Conservation (phyloP, 2,113 vertebrate genomes). For the Phalacrocorax carbo region DNA sequence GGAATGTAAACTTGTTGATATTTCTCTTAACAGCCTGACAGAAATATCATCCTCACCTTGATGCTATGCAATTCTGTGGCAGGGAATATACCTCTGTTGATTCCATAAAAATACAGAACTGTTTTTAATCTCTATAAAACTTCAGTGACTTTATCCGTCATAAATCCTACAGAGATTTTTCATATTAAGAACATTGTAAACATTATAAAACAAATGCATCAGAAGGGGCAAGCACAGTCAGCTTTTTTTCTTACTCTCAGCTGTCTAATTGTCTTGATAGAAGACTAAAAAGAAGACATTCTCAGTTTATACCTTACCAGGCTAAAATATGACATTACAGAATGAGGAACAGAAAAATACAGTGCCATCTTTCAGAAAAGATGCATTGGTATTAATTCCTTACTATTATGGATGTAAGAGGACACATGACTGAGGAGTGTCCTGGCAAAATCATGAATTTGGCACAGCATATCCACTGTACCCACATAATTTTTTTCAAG, state of each 20-base stretch:
- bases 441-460: background rate
- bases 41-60: background rate
- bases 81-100: background rate
- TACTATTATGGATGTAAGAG: background rate
- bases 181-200: background rate
- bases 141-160: background rate
- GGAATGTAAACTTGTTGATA: background rate
- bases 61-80: background rate
- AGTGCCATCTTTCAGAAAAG: background rate
- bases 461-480: background rate
- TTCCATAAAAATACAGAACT: background rate
- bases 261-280: background rate
- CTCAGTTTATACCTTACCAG: background rate
- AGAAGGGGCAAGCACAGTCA: background rate
- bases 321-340: background rate
- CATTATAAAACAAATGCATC: background rate
- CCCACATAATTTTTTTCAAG: background rate
- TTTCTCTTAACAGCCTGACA: background rate
- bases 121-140: background rate
- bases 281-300: background rate
- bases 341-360: background rate
- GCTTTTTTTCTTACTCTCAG: background rate
- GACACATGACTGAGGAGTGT: background rate
- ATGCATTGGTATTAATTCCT: background rate
- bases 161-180: background rate